phyloP scores from a whole-genome alignment of 2,797 vertebrate genomes.

The Ctenopoma kingsleyae region DNA sequence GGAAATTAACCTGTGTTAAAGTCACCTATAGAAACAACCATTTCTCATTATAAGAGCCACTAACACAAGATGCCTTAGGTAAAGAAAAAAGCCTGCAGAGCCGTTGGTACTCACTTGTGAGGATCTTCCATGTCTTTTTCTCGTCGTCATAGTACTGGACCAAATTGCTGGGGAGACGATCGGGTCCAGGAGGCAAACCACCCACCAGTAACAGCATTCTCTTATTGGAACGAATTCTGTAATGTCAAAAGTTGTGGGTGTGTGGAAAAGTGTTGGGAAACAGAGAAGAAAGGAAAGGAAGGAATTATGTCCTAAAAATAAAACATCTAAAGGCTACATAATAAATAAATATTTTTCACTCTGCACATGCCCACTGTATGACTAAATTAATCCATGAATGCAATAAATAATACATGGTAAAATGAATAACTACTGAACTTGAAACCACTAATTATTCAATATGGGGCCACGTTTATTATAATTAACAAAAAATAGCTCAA shows the following conservation, averaged over 20 bases:
- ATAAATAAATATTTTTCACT: conserved; percentile 36
- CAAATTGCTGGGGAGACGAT: conserved; percentile 99
- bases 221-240: conserved; percentile 99
- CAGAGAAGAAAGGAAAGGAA: conserved; percentile 40
- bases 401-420: conserved; percentile 29
- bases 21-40: conserved; percentile 80
- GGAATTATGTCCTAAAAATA: conserved; percentile 41
- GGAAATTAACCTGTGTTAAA: conserved; percentile 82
- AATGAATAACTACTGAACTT: conserved; percentile 24
- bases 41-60: conserved; percentile 74
- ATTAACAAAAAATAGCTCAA: conserved; percentile 57
- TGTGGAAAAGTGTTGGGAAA: conserved; percentile 53
- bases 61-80: conserved; percentile 63
- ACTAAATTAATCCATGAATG: conserved; percentile 31
- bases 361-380: conserved; percentile 11
- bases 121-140: conserved; percentile 99
- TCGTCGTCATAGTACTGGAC: conserved; percentile 99
- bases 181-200: conserved; percentile 98
- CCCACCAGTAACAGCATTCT: conserved; percentile 98
- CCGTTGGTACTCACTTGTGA: conserved; percentile 93
- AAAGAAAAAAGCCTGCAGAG: conserved; percentile 34
- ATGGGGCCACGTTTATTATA: conserved; percentile 49
- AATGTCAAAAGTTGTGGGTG: conserved; percentile 71
- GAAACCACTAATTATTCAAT: conserved; percentile 34
- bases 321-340: conserved; percentile 32